Base-by-base conservation (phyloP, 2,797 vertebrate genomes). In the Phoxinus dragarum region DNA sequence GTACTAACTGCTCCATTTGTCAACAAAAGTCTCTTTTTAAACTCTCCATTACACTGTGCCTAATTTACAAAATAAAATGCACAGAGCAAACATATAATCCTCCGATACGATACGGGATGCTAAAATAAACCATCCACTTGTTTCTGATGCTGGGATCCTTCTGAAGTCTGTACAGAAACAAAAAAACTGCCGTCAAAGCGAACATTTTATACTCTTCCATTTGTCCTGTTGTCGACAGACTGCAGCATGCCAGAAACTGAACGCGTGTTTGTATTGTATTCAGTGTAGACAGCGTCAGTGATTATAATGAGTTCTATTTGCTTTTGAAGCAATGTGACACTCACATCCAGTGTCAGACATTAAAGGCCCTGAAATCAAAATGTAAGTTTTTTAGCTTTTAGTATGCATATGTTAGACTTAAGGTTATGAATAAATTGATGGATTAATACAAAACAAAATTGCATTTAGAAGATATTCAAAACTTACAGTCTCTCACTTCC, bases 61-160 rank as follows among this genome's bases (percentile, higher is more conserved):
- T 7, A 6, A 8, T 21, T 54, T 54, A 54, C 52, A 54, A 54
- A 54, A 21, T 12, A 54, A 54, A 54, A 59, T 59, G 56, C 56
- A n/a, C 9, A 0, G 56, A 59, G 27, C 59, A n/a, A 61, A 61
- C 59, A 61, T 59, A n/a, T 27, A 27, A 61, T 61, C 4, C 10
- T 61, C 59, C 4, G 0, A n/a, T 10, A 10, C 17, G n/a, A 61
- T 12, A 0, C 0, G n/a, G n/a, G n/a, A 27, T 12, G 4, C 1
- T 61, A 12, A 27, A 12, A 61, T 27, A 61, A 61, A 61, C 10
- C 59, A 11, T 61, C 6, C 34, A 67, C 8, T 67, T 38, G 3
- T 36, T 21, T 19, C 7, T 1, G 1, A 19, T 31, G 7, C 66
- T 21, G 3, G 7, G 31, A 67, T 36, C 0, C 16, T 36, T 67